Evolutionary conservation across 1,140 invertebrate genomes (phyloP).

Genomic region (Lasaia peninsularis): DNA sequence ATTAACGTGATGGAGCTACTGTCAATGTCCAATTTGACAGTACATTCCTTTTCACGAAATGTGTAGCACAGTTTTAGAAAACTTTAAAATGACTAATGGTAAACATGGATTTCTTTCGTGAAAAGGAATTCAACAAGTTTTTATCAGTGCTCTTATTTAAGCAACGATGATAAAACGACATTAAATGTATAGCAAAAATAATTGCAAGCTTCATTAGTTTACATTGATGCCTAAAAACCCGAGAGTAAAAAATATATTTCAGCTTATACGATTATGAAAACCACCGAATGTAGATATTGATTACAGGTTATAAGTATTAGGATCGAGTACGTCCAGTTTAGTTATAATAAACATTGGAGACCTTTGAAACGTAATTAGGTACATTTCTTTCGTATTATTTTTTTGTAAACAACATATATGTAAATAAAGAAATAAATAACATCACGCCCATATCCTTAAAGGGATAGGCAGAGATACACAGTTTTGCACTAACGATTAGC

Average conservation of each 20-base stretch:
- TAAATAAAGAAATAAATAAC: too few species aligned
- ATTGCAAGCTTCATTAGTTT: conserved; percentile 42
- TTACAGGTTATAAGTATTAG: conserved; percentile 15
- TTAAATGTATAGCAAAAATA: conserved; percentile 69
- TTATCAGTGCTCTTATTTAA: conserved; percentile 22
- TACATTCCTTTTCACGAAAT: neutral
- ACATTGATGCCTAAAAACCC: conserved; percentile 41
- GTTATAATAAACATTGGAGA: too few species aligned
- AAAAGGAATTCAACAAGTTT: neutral
- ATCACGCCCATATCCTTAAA: too few species aligned
- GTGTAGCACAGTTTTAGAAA: neutral
- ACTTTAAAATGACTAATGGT: neutral
- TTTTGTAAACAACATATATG: too few species aligned
- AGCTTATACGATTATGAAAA: conserved; percentile 22
- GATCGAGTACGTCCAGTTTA: neutral
- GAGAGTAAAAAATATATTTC: conserved; percentile 66
- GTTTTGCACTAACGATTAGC: too few species aligned
- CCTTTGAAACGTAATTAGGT: too few species aligned
- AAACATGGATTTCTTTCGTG: neutral
- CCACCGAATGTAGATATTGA: conserved; percentile 27
- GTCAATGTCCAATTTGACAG: conserved; percentile 8
- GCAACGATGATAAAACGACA: conserved; percentile 26
- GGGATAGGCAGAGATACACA: too few species aligned
- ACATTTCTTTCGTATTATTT: too few species aligned
- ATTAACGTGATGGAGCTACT: conserved; percentile 12